These are phyloP conservation scores for Echeneis naucrates DNA, from an alignment of 2,797 vertebrate species.

Conservation along the genomic window DNA sequence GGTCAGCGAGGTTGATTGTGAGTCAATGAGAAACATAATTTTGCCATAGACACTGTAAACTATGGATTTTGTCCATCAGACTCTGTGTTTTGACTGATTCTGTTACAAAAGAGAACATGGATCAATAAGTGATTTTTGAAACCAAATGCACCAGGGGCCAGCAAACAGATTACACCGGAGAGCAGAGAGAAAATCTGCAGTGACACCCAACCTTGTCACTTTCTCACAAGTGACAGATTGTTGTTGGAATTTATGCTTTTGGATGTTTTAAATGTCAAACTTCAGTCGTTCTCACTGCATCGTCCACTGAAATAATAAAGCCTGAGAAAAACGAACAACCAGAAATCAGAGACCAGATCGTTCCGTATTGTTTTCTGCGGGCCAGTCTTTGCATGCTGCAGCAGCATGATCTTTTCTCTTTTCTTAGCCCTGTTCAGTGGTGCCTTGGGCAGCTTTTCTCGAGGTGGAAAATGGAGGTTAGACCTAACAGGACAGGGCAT, in stretches of 20 bases:
- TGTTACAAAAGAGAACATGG: slow-evolving; percentile 38
- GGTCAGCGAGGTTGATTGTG: slow-evolving; percentile 35
- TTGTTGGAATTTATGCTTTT: background rate
- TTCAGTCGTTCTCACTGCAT: too few species aligned
- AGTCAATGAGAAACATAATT: slow-evolving; percentile 44
- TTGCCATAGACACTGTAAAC: slow-evolving; percentile 31
- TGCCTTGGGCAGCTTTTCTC: slow-evolving; percentile 49
- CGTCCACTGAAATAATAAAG: too few species aligned
- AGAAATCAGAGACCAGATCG: slow-evolving; percentile 10
- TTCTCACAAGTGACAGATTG: background rate
- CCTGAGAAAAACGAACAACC: slow-evolving; percentile 20
- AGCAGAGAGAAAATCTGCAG: slow-evolving; percentile 7
- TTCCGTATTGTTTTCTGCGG: slow-evolving; percentile 11
- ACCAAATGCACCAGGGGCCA: background rate
- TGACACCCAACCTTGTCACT: background rate
- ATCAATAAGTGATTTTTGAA: slow-evolving; percentile 49
- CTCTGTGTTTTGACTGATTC: slow-evolving; percentile 57
- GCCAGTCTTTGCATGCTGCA: slow-evolving; percentile 31
- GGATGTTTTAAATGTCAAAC: background rate
- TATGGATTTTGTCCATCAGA: slow-evolving; percentile 56
- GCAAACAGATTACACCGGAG: slow-evolving; percentile 29
- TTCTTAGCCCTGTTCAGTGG: slow-evolving; percentile 41
- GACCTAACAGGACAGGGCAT: slow-evolving; percentile 51
- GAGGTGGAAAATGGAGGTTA: slow-evolving; percentile 65
- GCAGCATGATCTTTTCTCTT: slow-evolving; percentile 63